Evolutionary conservation across 2,113 vertebrate species (phyloP).

Genomic region (Pao palembangensis): DNA sequence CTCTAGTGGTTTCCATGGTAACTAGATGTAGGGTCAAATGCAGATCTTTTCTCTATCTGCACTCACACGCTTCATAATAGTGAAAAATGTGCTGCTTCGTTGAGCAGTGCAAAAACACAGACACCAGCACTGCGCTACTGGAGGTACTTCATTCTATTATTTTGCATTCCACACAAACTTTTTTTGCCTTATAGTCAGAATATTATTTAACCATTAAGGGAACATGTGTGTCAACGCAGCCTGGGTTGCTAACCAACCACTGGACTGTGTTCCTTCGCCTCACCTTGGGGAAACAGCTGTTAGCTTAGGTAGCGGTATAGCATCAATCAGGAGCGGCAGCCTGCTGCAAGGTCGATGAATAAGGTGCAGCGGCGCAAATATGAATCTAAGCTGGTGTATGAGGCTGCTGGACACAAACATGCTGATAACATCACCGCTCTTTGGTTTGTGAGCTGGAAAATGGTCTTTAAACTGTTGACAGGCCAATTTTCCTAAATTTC

Average conservation of each 20-base stretch:
- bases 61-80: neutral
- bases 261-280: constrained; percentile 8
- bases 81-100: neutral
- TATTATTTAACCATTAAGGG: no score
- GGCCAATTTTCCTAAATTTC: no score
- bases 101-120: no score
- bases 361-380: constrained; percentile 5
- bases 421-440: neutral
- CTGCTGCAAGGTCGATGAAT: constrained; percentile 57
- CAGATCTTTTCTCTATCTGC: neutral
- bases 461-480: no score
- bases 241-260: neutral
- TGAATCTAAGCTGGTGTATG: no score
- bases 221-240: neutral
- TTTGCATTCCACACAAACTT: no score
- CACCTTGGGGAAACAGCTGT: constrained; percentile 31
- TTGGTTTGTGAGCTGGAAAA: no score
- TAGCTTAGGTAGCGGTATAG: constrained; percentile 45
- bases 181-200: no score
- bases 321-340: constrained; percentile 57
- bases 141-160: no score
- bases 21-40: constrained; percentile 13
- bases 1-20: constrained; percentile 13
- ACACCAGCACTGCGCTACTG: no score
- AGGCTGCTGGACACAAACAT: neutral